Base-by-base conservation (phyloP, 2,113 vertebrate genomes). In the Tragelaphus strepsiceros region DNA sequence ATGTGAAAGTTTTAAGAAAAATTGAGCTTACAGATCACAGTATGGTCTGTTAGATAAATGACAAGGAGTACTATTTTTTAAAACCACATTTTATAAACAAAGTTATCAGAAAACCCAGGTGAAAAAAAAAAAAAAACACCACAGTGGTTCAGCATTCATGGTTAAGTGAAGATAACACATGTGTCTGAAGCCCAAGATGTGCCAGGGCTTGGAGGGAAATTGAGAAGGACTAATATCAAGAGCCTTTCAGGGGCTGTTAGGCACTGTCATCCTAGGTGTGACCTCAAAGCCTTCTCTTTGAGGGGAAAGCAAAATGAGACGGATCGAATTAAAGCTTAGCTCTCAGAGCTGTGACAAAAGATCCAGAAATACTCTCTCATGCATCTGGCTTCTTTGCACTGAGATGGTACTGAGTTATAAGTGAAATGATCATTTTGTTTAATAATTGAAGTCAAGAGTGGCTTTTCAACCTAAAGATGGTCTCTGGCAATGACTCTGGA, bases 121-220 rank as follows among this genome's bases (percentile, higher is more conserved):
- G 43, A 83, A 7, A n/a, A 46, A 83, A 83, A 7, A n/a, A 46
- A 83, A 39, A 53, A 90, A 97, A 16, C n/a, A 21, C 46, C 61
- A 87, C 56, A 87, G 88, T 87, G 92, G 62, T 95, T 97, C 87
- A 97, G 39, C 49, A 94, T 96, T 98, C 82, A 97, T 80, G 71
- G 74, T 97, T 92, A 97, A 97, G 98, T 98, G 97, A 97, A 98
- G 97, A 97, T 98, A 98, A 96, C 96, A 97, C 80, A 91, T 96
- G 91, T 86, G 94, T 67, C 82, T 95, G 54, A 53, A 95, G 71
- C 14, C 78, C 85, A 89, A 64, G 71, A 71, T 93, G 78, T 96
- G 95, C 94, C 96, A 96, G 91, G 85, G 61, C 82, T 97, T 56
- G 82, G 81, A 97, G 71, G 46, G 84, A 95, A 97, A 46, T 26